Conservation (phyloP, 2,797 vertebrate species). For the Cyclopterus lumpus region DNA sequence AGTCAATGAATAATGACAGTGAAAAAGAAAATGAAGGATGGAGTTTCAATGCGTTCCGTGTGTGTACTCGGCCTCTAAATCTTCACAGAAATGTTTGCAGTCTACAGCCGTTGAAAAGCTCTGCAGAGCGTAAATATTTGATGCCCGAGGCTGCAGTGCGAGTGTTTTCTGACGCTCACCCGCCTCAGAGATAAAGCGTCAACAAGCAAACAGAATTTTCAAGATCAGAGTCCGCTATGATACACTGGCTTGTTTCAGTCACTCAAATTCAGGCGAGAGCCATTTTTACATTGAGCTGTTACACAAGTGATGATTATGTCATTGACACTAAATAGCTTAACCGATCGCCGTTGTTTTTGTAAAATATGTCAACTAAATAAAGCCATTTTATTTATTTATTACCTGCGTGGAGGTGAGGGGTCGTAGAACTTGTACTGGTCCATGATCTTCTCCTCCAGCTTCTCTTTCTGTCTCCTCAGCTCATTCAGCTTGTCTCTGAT, state of each 20-base stretch:
- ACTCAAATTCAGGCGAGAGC: neutral
- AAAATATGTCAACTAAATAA: neutral
- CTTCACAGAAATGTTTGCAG: neutral
- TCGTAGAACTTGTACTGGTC: slow-evolving; percentile 99
- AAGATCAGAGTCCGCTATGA: neutral
- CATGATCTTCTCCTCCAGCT: slow-evolving; percentile 99
- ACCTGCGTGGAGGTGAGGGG: slow-evolving; percentile 97
- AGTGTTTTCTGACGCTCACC: neutral
- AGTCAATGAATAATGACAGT: neutral
- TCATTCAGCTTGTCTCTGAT: slow-evolving; percentile 96
- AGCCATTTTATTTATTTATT: slow-evolving; percentile 23
- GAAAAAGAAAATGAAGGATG: neutral
- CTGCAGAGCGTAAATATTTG: slow-evolving; percentile 57
- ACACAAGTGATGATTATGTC: neutral
- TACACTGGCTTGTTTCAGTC: neutral
- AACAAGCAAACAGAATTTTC: slow-evolving; percentile 12
- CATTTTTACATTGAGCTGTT: neutral
- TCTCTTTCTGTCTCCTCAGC: slow-evolving; percentile 97
- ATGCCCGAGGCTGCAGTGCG: slow-evolving; percentile 19
- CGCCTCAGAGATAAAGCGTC: neutral
- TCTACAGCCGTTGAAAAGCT: slow-evolving; percentile 29
- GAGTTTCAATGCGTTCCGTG: neutral
- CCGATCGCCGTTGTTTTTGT: neutral
- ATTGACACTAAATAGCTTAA: neutral
- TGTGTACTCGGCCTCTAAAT: neutral